A percentile compares a stretch with the other conserved stretches of the same genome.
Evolutionary conservation across 2,113 vertebrate genomes (phyloP).

Genomic region (Plectropomus leopardus): DNA sequence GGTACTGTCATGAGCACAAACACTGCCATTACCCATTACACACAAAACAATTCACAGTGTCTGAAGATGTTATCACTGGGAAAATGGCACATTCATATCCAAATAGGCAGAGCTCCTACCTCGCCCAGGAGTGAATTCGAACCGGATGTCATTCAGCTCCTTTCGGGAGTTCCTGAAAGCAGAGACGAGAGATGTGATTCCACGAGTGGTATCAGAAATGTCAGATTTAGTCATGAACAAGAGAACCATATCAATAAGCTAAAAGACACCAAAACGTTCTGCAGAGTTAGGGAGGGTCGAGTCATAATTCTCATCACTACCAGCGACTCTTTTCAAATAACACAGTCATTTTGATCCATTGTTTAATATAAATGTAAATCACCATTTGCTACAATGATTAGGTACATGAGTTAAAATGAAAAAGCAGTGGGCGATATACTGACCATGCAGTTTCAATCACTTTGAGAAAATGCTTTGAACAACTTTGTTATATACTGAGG

Average conservation of each 20-base stretch:
- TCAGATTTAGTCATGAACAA: background rate
- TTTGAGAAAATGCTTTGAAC: background rate
- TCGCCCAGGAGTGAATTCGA: constrained; percentile 98
- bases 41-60: constrained; percentile 8
- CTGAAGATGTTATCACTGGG: constrained; percentile 29
- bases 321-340: background rate
- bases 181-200: constrained; percentile 55
- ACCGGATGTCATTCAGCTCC: constrained; percentile 98
- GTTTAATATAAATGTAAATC: background rate
- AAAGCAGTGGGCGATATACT: constrained; percentile 2
- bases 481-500: too few species aligned
- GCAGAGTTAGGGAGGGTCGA: background rate
- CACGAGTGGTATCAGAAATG: constrained; percentile 10
- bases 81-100: constrained; percentile 12
- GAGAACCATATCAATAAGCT: background rate
- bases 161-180: constrained; percentile 95
- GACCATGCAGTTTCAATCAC: background rate
- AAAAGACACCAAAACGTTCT: background rate
- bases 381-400: background rate
- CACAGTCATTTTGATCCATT: background rate
- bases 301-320: background rate
- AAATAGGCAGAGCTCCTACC: constrained; percentile 75
- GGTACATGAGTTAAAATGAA: background rate
- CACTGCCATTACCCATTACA: constrained; percentile 34
- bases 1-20: constrained; percentile 38